Evolutionary conservation across 2,888 invertebrate species (phyloP), one percentile per base, ranked within the genome.

Genomic region (Notodonta dromedarius): DNA sequence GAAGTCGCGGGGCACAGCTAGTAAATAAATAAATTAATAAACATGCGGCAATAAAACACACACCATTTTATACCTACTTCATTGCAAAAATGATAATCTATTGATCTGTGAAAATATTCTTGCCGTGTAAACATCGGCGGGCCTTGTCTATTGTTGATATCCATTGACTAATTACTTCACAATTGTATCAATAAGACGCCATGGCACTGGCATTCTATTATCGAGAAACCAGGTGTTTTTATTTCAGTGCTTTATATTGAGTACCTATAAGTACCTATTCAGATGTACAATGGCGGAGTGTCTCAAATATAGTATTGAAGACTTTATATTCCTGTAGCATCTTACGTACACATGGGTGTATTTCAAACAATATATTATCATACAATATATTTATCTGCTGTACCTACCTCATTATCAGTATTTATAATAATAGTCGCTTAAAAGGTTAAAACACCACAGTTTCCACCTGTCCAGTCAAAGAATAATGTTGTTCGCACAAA

Each of bases 181-280:
- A 71, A 63, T 69, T 76, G 70, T 76, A 65, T 73, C 63, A 73
- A 71, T 63, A 76, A 56, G 44, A 62, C 68, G 68, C 63, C 68
- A 67, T 66, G 32, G 24, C 44, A 46, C 60, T 74, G 73, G 67
- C 71, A 62, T 64, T 46, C 56, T 53, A 44, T 68, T 66, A 71
- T 66, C 54, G 14, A 32, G 12, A 39, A 14, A 32, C 56, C 52
- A 58, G 66, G 50, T 62, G 56, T 54, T 54, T n/a, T 35, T 35
- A 35, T 24, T 24, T 6, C 53, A 12, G 7, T 51, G 13, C 8
- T 24, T 24, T 51, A 24, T 51, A n/a, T 24, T 24, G 51, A 24
- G 7, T 51, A 24, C 24, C 24, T 24, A 24, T 24, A 24, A 24
- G 7, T 51, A 24, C 24, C 24, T 24, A 24, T 24, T 24, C 24